phyloP scores from a whole-genome alignment of 53 echinoderm and acorn worm species.

The Stichopus horrens region DNA sequence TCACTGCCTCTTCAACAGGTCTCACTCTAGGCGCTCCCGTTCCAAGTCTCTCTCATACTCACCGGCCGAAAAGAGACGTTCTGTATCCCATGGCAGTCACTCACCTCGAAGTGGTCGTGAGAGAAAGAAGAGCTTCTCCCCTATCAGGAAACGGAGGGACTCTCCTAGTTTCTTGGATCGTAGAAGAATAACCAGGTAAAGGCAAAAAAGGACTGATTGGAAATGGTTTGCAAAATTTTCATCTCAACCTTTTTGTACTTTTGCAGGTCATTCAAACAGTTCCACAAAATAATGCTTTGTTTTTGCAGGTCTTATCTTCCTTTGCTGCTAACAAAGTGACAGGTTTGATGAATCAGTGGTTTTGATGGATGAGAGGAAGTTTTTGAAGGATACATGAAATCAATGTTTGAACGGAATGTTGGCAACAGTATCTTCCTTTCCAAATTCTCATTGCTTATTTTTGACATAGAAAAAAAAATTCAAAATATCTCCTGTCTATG shows the following conservation, averaged over 20 bases:
- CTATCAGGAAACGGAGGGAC: constrained; percentile 89
- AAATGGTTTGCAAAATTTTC: not conserved
- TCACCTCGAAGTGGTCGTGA: constrained; percentile 47
- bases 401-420: too few relatives aligned
- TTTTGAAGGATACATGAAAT: too few relatives aligned
- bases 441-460: too few relatives aligned
- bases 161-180: constrained; percentile 95
- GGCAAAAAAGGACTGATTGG: not conserved
- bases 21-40: constrained; percentile 41
- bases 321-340: too few relatives aligned
- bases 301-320: too few relatives aligned
- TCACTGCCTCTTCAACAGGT: not conserved
- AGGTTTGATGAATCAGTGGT: too few relatives aligned
- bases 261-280: too few relatives aligned
- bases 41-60: constrained; percentile 82
- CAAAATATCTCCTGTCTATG: too few relatives aligned
- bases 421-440: too few relatives aligned
- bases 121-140: constrained; percentile 87
- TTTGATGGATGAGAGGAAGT: too few relatives aligned
- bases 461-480: too few relatives aligned
- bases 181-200: constrained; percentile 95
- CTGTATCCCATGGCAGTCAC: constrained; percentile 45
- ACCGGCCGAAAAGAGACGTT: constrained; percentile 60
- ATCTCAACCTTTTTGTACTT: not conserved
- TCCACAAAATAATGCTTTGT: too few relatives aligned